These are phyloP conservation scores for Onychostoma macrolepis DNA, from an alignment of 2,113 vertebrate species.

Conservation along the genomic window DNA sequence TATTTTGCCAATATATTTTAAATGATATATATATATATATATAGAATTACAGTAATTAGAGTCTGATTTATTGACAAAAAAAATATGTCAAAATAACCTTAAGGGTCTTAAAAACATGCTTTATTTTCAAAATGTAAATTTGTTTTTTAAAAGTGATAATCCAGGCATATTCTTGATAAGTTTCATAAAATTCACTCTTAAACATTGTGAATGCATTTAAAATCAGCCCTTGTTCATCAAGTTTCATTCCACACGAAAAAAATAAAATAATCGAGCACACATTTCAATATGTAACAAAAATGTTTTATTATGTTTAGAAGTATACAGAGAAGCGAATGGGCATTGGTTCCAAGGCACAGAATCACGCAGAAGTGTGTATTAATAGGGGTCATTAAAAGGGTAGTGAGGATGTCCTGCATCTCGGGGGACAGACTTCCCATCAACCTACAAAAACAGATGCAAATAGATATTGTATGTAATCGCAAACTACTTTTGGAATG, in stretches of 20 bases:
- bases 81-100: too few relatives aligned
- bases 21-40: too few relatives aligned
- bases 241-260: too few relatives aligned
- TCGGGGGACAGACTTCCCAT: slow-evolving; percentile 84
- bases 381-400: slow-evolving; percentile 94
- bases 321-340: slow-evolving; percentile 2
- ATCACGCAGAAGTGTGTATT: slow-evolving; percentile 54
- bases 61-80: too few relatives aligned
- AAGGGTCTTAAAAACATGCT: too few relatives aligned
- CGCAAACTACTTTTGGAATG: neutral
- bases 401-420: slow-evolving; percentile 91
- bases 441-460: slow-evolving; percentile 76
- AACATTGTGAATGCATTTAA: neutral
- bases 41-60: too few relatives aligned
- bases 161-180: neutral
- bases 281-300: slow-evolving; percentile 33
- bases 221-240: neutral
- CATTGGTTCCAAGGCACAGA: slow-evolving; percentile 70
- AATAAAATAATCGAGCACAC: neutral
- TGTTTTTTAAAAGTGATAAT: neutral
- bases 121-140: neutral
- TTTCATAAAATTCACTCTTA: neutral
- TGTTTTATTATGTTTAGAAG: slow-evolving; percentile 41
- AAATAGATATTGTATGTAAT: neutral
- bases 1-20: too few relatives aligned